These are phyloP conservation scores for Heptranchias perlo DNA, from an alignment of 2,113 vertebrate genomes.

Conservation along the genomic window DNA sequence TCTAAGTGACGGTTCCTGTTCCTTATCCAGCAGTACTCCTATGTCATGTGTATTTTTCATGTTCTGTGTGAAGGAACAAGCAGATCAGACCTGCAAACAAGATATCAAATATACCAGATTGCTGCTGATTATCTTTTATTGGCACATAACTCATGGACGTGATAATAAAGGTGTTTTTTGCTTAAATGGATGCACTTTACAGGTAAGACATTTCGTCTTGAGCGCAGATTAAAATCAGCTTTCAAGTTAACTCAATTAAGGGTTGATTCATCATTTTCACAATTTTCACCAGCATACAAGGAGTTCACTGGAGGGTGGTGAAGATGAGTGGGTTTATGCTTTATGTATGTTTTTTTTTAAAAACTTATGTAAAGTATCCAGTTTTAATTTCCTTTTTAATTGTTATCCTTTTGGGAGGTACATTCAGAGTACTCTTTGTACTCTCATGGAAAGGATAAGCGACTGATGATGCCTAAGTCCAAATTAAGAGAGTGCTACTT, in stretches of 20 bases:
- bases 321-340: neutral
- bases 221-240: neutral
- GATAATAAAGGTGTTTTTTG: neutral
- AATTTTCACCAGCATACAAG: neutral
- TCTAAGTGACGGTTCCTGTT: neutral
- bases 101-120: neutral
- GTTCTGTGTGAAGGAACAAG: neutral
- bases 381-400: neutral
- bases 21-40: neutral
- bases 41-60: neutral
- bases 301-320: neutral
- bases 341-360: neutral
- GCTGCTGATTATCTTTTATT: neutral
- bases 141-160: neutral
- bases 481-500: neutral
- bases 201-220: neutral
- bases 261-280: neutral
- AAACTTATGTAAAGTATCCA: neutral
- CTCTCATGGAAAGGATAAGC: neutral
- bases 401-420: neutral
- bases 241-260: neutral
- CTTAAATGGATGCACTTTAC: slow-evolving; percentile 5
- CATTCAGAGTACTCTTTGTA: neutral
- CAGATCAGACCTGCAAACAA: neutral
- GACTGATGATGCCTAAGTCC: neutral